These are phyloP conservation scores for Myotis myotis DNA, from an alignment of 2,797 vertebrate genomes.

Conservation along the genomic window DNA sequence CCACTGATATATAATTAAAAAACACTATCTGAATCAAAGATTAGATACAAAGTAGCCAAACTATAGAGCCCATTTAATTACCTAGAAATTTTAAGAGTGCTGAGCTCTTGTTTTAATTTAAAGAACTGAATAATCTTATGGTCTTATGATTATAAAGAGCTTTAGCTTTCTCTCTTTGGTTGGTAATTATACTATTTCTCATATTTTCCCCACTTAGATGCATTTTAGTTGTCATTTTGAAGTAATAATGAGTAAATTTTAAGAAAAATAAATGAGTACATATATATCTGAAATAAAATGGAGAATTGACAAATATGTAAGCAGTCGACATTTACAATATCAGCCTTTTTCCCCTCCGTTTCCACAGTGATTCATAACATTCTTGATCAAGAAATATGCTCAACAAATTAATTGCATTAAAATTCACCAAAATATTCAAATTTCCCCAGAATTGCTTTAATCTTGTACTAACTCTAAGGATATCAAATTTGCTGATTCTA, in stretches of 20 bases:
- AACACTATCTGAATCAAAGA: constrained; percentile 87
- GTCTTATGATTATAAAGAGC: constrained; percentile 79
- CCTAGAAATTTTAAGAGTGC: constrained; percentile 73
- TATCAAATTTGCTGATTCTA: not conserved
- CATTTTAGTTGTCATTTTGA: constrained; percentile 41
- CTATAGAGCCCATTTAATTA: constrained; percentile 84
- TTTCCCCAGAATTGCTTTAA: not conserved
- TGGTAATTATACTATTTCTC: constrained; percentile 78
- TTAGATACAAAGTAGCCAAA: constrained; percentile 84
- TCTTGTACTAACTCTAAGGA: not conserved
- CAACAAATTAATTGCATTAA: not conserved
- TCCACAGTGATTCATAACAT: not conserved
- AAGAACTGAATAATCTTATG: constrained; percentile 74
- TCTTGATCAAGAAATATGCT: not conserved
- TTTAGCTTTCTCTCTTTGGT: constrained; percentile 68
- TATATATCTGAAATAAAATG: constrained; percentile 16
- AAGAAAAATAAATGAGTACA: not conserved
- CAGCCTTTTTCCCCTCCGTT: not conserved
- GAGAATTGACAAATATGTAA: not conserved
- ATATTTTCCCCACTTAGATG: constrained; percentile 9
- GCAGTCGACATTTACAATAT: not conserved
- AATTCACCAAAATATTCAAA: not conserved
- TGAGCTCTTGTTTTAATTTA: constrained; percentile 73
- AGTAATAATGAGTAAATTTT: constrained; percentile 48
- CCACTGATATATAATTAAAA: constrained; percentile 89